Evolutionary conservation across 2,113 vertebrate species (phyloP), one percentile per base, ranked within the genome.

Genomic region (Genyomyrus donnyi): DNA sequence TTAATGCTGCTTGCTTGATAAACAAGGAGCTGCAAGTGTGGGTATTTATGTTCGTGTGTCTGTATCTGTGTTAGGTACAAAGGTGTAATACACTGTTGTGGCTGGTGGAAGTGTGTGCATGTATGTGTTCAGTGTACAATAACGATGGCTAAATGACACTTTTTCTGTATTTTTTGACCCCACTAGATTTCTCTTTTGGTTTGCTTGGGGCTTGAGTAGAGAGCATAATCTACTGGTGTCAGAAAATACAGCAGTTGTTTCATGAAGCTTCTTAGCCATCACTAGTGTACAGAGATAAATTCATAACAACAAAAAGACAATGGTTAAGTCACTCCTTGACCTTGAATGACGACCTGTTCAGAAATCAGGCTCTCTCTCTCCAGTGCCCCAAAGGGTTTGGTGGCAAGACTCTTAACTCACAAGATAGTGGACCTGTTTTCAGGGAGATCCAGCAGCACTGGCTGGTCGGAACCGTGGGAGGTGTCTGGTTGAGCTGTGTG

Each of bases 401-500:
- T 3, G 42, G 11, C 31, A n/a, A 58, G 9, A 87, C 35, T 83
- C 80, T 0, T 0, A 21, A 92, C 96, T 96, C 95, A 97, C 96
- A 2, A 95, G 66, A 91, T 87, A 27, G 93, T 95, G 88, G 96
- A 95, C 17, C 92, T 95, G 58, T 95, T 95, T 84, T 93, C 91
- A 0, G 96, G 96, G 85, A 96, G 93, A 85, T 96, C 96, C 0
- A 95, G 96, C 88, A 96, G 93, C 48, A 94, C 0, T 3, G 95
- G 96, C 0, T 95, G 96, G 3, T 96, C 94, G 0, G 95, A 92
- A 0, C 93, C 24, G 84, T 93, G 93, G 0, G 93, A 92, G 56
- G 90, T 50, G 35, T 94, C 94, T 0, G 93, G 94, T 74, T 94
- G 96, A 21, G 94, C 95, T 0, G 95, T 96, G 17, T 95, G 96